Conservation (phyloP, 2,113 vertebrate genomes). For the Sturnus vulgaris region DNA sequence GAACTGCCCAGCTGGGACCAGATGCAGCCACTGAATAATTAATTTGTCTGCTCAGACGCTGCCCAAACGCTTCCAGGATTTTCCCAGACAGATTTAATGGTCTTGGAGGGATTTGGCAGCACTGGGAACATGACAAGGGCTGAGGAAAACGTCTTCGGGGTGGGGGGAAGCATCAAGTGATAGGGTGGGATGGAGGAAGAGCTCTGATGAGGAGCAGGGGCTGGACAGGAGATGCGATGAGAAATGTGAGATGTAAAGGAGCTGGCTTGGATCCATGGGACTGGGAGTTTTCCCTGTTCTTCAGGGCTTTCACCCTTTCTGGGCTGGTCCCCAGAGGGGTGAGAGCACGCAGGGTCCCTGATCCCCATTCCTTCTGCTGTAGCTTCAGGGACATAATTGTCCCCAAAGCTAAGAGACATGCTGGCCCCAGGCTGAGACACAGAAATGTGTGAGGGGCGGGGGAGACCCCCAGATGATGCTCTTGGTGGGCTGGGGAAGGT, state of each 20-base stretch:
- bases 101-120: neutral
- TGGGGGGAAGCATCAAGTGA: fast-evolving
- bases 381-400: neutral
- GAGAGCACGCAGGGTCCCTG: fast-evolving
- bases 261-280: neutral
- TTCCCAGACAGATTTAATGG: neutral
- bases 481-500: neutral
- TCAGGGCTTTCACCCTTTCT: neutral
- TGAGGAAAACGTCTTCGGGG: fast-evolving
- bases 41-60: fast-evolving
- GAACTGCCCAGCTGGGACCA: neutral
- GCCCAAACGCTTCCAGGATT: neutral
- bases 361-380: neutral
- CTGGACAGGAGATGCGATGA: neutral
- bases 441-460: fast-evolving
- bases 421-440: neutral
- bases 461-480: neutral
- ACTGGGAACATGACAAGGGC: fast-evolving
- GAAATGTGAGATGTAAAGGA: neutral
- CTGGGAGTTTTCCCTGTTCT: neutral
- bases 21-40: neutral
- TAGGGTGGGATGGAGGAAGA: neutral
- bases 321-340: neutral
- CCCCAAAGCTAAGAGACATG: neutral
- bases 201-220: neutral